Base-by-base conservation (phyloP, 2,888 invertebrate genomes). In the Cantharis nigra region DNA sequence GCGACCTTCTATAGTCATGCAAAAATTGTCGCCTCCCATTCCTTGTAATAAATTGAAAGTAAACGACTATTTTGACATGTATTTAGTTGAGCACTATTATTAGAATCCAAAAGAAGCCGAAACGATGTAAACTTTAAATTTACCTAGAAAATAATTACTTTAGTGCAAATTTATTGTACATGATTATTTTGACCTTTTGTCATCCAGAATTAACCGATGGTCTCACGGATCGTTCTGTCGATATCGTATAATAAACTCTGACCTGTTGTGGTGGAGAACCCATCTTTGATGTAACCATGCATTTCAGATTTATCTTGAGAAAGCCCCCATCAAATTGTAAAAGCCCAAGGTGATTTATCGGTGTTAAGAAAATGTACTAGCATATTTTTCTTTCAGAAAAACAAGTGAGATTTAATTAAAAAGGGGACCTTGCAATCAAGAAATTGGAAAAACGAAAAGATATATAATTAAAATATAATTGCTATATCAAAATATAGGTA, bases 21-120 rank as follows among this genome's bases (percentile, higher is more conserved):
- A 20, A 67, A 67, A 67, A 67, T 67, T 67, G 65, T 67, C 65
- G 18, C 65, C 65, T 67, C 65, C 65, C 65, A 67, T 67, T 23
- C 23, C 65, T 67, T 67, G 65, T 67, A 67, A 67, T 67, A 67
- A 67, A 67, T 67, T 67, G 65, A 67, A 67, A 67, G 65, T 26
- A 26, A 67, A 23, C 23, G 65, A 67, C 65, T 67, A 26, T 67
- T 67, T 67, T 67, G 65, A 67, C 65, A 67, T 67, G 26, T 23
- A 67, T 67, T 67, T 20, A 67, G 65, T 67, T 20, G 20, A 23
- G 23, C 26, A 67, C 65, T 49, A 67, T 67, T 67, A 67, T 67
- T 23, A 67, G 65, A 67, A 67, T 67, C 20, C 23, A 67, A 67
- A 67, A 20, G 26, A 23, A n/a, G 23, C 65, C 65, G 65, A 67